These are phyloP conservation scores for Iselma pallidipennis DNA, from an alignment of 2,888 invertebrate species.

Conservation along the genomic window DNA sequence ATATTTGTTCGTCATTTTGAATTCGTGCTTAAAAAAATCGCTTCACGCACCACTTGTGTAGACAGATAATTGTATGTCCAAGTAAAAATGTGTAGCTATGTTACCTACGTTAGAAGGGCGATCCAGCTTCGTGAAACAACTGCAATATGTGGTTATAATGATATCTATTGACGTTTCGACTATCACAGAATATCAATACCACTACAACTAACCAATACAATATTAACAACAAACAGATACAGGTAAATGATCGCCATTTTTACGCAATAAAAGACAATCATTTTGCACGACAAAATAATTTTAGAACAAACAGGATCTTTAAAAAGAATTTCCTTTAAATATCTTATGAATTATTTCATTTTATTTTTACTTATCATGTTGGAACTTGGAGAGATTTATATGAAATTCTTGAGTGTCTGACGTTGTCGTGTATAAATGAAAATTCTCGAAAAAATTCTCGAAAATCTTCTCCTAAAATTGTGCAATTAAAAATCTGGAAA, in stretches of 20 bases:
- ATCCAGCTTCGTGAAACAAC: conserved; percentile 37
- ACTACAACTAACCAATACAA: conserved; percentile 37
- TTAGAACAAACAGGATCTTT: neutral
- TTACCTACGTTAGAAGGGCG: conserved; percentile 43
- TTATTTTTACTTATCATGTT: conserved; percentile 1
- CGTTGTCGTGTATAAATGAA: neutral
- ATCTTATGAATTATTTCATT: conserved; percentile 2
- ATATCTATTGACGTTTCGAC: conserved; percentile 42
- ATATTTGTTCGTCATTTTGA: conserved; percentile 44
- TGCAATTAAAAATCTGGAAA: neutral
- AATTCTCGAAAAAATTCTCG: neutral
- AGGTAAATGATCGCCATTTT: conserved; percentile 36
- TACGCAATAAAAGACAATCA: conserved; percentile 13
- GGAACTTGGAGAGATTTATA: neutral
- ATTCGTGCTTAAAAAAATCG: conserved; percentile 43
- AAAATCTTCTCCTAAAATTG: too few species aligned
- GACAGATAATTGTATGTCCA: conserved; percentile 45
- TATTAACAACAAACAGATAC: conserved; percentile 34
- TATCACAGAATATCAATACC: conserved; percentile 43
- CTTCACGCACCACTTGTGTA: conserved; percentile 43
- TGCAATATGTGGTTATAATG: conserved; percentile 39
- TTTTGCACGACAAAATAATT: neutral
- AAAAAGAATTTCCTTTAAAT: neutral
- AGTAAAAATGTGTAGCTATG: conserved; percentile 46
- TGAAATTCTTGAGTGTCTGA: neutral